A percentile compares a stretch with the other conserved stretches of the same genome.
phyloP scores from a whole-genome alignment of 2,888 invertebrate species.

The Luperina nickerlii region DNA sequence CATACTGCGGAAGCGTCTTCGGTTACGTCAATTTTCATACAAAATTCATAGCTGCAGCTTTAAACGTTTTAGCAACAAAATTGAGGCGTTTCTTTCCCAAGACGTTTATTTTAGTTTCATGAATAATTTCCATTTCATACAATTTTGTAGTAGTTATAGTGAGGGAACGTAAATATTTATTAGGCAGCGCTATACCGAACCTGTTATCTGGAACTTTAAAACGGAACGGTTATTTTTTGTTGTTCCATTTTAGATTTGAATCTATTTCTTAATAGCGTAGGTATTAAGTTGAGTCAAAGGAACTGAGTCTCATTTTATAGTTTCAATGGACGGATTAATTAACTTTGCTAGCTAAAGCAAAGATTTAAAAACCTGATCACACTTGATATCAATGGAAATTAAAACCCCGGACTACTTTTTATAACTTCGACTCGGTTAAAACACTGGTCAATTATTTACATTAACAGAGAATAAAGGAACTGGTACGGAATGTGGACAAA shows the following conservation, averaged over 20 bases:
- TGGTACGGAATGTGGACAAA: slow-evolving; percentile 68
- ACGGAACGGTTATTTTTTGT: slow-evolving; percentile 25
- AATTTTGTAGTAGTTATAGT: slow-evolving; percentile 57
- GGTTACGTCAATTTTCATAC: slow-evolving; percentile 75
- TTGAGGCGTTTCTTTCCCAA: slow-evolving; percentile 61
- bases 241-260: slow-evolving; percentile 41
- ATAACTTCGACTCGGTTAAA: slow-evolving; percentile 35
- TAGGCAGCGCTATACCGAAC: slow-evolving; percentile 54
- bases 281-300: slow-evolving; percentile 56
- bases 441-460: slow-evolving; percentile 60
- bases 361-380: slow-evolving; percentile 32
- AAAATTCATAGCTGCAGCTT: slow-evolving; percentile 74
- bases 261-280: slow-evolving; percentile 48
- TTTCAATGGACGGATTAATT: slow-evolving; percentile 59
- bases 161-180: slow-evolving; percentile 67
- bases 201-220: slow-evolving; percentile 62
- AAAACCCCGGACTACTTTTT: slow-evolving; percentile 29
- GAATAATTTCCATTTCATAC: slow-evolving; percentile 65
- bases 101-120: slow-evolving; percentile 61
- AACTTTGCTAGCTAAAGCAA: slow-evolving; percentile 38
- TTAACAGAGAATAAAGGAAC: slow-evolving; percentile 58
- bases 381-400: slow-evolving; percentile 31
- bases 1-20: slow-evolving; percentile 67
- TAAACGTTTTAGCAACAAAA: slow-evolving; percentile 65
- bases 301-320: slow-evolving; percentile 54